Base-by-base conservation (phyloP, 2,113 vertebrate species). In the Centropus unirufus region DNA sequence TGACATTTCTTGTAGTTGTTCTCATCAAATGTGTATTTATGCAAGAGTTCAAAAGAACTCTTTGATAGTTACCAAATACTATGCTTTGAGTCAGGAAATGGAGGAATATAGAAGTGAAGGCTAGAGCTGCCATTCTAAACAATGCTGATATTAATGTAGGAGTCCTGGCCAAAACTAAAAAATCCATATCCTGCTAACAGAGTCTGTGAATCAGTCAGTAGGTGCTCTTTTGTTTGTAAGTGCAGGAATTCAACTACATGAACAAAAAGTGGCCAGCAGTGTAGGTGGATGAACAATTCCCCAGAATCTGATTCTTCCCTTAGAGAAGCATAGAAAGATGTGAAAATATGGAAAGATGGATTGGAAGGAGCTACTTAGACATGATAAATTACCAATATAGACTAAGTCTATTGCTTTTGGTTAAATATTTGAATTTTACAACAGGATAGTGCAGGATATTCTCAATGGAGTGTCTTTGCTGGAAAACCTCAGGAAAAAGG, bases 341-440 rank as follows among this genome's bases (percentile, higher is more conserved):
- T n/a, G 7, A 47, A 42, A 42, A 73, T 29, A 24, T 30, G 8
- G 19, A 64, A 87, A 5, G 2, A 42, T 5, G 4, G 4, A 5
- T 42, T 75, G 39, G 7, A 11, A 58, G 49, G 8, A 87, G 63
- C 75, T 75, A 32, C 51, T 70, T 58, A 61, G 20, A n/a, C 11
- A 6, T 0, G 1, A 5, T 63, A 30, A 64, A 75, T 3, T 40
- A 27, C 4, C 8, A 63, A 13, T 40, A 29, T 7, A 70, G 4
- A 32, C 7, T 66, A 29, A 12, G 23, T 40, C 10, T 88, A 5
- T 22, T 59, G 3, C 4, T 55, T 68, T 63, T 54, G 15, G 9
- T 80, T 27, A 63, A 86, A 72, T 86, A 70, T n/a, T 62, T 75
- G 6, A 46, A 29, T 72, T 68, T 47, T 85, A 55, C 11, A 64